phyloP scores from a whole-genome alignment of 2,797 vertebrate species.

The Nyctibius grandis region DNA sequence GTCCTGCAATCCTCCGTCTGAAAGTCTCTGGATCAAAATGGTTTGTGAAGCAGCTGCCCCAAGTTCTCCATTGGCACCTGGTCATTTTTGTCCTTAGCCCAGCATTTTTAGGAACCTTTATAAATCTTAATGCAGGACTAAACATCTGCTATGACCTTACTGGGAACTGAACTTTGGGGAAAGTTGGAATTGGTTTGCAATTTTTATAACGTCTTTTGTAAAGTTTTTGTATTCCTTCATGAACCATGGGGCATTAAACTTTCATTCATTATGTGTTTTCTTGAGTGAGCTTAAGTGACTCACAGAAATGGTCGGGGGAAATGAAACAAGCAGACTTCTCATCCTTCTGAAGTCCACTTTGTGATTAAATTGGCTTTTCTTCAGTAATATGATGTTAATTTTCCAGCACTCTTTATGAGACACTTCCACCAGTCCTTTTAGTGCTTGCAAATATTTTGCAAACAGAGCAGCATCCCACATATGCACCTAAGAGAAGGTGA shows the following conservation, averaged over 20 bases:
- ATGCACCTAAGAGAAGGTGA: background rate
- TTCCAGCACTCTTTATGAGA: background rate
- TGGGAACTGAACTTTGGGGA: background rate
- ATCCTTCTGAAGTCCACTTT: background rate
- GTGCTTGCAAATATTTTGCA: background rate
- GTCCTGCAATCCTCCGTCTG: background rate
- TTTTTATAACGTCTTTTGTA: background rate
- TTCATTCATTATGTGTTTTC: background rate
- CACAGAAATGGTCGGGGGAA: background rate
- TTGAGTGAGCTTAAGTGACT: background rate
- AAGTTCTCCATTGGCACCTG: background rate
- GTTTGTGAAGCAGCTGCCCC: background rate
- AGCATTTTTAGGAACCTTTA: background rate
- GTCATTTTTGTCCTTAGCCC: background rate
- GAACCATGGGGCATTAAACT: background rate
- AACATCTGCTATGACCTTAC: background rate
- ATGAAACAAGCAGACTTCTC: background rate
- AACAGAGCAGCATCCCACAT: background rate
- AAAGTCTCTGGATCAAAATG: background rate
- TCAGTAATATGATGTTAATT: background rate
- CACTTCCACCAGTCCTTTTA: background rate
- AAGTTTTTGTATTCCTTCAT: background rate
- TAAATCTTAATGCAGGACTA: background rate
- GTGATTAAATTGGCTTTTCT: background rate
- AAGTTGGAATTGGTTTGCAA: background rate